Conservation (phyloP, 2,888 invertebrate species). For the Drosophila sordidula region DNA sequence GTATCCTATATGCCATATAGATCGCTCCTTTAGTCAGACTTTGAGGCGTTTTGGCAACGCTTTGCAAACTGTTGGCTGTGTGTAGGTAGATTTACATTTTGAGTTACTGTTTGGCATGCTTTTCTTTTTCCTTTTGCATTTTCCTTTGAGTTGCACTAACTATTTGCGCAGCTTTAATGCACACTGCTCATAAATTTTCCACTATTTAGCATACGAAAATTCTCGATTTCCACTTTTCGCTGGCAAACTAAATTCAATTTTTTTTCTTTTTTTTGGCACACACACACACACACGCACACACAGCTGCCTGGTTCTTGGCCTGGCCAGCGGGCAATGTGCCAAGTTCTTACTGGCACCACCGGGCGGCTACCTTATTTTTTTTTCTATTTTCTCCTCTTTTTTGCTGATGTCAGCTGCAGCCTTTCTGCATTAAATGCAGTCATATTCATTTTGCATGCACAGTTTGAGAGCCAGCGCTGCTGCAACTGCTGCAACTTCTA, state of each 20-base stretch:
- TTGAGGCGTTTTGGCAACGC: slow-evolving; percentile 36
- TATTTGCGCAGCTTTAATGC: slow-evolving; percentile 43
- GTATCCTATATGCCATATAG: neutral
- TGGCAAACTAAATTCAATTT: slow-evolving; percentile 54
- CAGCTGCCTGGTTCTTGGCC: slow-evolving; percentile 22
- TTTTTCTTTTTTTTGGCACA: slow-evolving; percentile 36
- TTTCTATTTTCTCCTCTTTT: neutral
- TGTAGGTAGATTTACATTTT: slow-evolving; percentile 54
- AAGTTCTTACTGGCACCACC: slow-evolving; percentile 34
- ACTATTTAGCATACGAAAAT: slow-evolving; percentile 65
- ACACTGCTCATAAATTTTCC: slow-evolving; percentile 60
- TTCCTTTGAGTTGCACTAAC: slow-evolving; percentile 33
- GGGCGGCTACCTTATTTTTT: slow-evolving; percentile 15
- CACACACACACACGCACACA: neutral
- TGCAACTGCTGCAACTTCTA: slow-evolving; percentile 19
- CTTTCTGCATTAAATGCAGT: slow-evolving; percentile 27
- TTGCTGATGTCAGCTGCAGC: slow-evolving; percentile 39
- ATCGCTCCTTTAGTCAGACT: slow-evolving; percentile 11
- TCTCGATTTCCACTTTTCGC: slow-evolving; percentile 23
- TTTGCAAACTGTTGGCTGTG: slow-evolving; percentile 47
- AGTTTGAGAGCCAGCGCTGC: slow-evolving; percentile 48
- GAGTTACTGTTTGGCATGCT: slow-evolving; percentile 55
- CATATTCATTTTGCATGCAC: slow-evolving; percentile 39
- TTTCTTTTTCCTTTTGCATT: slow-evolving; percentile 11
- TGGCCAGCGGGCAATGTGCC: slow-evolving; percentile 67